phyloP scores from a whole-genome alignment of 37 sponge, comb jelly and placozoan species.

The Dysidea cf. avara region DNA sequence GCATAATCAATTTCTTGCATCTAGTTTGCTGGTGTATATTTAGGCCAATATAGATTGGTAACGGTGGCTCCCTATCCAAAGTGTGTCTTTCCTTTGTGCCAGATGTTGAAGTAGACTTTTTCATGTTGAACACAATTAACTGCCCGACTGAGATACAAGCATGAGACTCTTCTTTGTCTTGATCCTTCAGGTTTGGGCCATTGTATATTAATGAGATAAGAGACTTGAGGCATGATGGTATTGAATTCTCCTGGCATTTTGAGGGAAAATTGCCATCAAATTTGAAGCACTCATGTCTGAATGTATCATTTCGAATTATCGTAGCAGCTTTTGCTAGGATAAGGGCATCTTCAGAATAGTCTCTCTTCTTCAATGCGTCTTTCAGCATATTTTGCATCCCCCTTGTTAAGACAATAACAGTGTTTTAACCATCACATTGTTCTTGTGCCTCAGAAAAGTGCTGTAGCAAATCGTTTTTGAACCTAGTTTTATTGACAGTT shows the following conservation, averaged over 20 bases:
- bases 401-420: background rate
- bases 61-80: conserved; percentile 30
- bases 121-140: no score
- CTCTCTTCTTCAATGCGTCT: conserved; percentile 11
- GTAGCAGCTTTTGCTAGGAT: conserved; percentile 28
- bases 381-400: conserved; percentile 16
- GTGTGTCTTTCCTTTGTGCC: conserved; percentile 24
- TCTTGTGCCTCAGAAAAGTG: no score
- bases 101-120: conserved; percentile 11
- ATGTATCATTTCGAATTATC: conserved; percentile 17
- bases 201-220: conserved; percentile 11
- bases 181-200: conserved; percentile 17
- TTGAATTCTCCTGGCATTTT: conserved; percentile 22
- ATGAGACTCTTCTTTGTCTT: conserved; percentile 28
- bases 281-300: conserved; percentile 14
- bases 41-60: conserved; percentile 22
- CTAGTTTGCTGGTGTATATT: conserved; percentile 32
- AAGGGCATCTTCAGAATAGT: conserved; percentile 14
- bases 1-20: conserved; percentile 36
- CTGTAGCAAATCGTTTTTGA: background rate
- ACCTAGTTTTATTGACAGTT: background rate
- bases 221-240: conserved; percentile 24
- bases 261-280: conserved; percentile 10
- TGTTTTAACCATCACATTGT: conserved; percentile 11
- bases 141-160: no score